phyloP scores from a whole-genome alignment of 64 coral and sea anemone genomes.

The Porites lutea region DNA sequence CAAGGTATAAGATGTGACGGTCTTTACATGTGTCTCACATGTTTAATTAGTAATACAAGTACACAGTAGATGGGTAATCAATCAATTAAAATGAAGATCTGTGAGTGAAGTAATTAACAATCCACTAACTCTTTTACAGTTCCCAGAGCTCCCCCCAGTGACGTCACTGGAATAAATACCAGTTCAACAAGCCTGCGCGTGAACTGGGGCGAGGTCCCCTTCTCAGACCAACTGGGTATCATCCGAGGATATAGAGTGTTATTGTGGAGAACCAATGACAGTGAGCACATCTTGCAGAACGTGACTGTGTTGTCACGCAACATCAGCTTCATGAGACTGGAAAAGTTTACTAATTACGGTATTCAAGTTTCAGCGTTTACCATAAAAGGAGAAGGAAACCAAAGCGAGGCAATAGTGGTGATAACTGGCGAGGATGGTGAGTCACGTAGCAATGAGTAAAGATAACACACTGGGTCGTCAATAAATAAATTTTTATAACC shows the following conservation, averaged over 20 bases:
- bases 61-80: too few relatives aligned
- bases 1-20: too few relatives aligned
- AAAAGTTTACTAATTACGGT: conserved; percentile 55
- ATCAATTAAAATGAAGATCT: too few relatives aligned
- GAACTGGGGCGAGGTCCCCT: conserved; percentile 61
- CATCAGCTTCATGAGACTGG: background rate
- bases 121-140: conserved; percentile 3
- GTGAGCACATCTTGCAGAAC: background rate
- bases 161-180: conserved; percentile 43
- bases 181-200: conserved; percentile 65
- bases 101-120: too few relatives aligned
- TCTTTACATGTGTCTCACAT: too few relatives aligned
- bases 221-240: conserved; percentile 55
- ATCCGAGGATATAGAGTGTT: conserved; percentile 60
- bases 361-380: conserved; percentile 53
- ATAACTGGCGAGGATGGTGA: conserved; percentile 77
- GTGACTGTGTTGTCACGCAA: conserved; percentile 10
- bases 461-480: background rate
- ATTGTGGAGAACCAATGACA: conserved; percentile 9
- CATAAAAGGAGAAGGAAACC: conserved; percentile 49
- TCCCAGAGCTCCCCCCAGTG: conserved; percentile 53
- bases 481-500: too few relatives aligned
- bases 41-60: too few relatives aligned
- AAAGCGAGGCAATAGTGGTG: conserved; percentile 15
- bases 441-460: background rate